Conservation (phyloP, 2,113 vertebrate genomes). For the Odocoileus virginianus region DNA sequence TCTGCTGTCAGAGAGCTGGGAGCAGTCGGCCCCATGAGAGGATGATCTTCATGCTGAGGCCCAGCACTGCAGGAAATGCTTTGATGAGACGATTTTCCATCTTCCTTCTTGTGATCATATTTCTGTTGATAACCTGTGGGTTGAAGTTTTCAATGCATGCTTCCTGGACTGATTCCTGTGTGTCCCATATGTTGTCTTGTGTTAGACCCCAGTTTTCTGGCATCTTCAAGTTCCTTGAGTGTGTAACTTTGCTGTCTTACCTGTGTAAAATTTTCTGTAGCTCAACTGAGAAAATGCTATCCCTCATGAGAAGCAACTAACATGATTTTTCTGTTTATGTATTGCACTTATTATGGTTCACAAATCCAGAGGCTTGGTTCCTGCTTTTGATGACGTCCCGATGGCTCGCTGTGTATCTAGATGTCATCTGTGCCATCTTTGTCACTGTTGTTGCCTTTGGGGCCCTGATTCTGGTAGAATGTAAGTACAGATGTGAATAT, state of each 20-base stretch:
- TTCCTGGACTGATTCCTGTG: neutral
- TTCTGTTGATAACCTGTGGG: neutral
- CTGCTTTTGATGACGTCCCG: too few species aligned
- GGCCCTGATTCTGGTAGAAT: too few species aligned
- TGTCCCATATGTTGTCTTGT: accelerated
- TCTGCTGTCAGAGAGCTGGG: neutral
- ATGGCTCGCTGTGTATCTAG: constrained; percentile 84
- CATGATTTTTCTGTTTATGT: too few species aligned
- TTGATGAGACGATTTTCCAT: accelerated
- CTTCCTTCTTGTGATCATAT: accelerated
- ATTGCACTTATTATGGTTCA: too few species aligned
- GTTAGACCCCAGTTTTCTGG: too few species aligned
- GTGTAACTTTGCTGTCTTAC: neutral
- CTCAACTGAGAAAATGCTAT: constrained; percentile 21
- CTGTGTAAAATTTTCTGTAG: neutral
- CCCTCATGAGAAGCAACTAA: too few species aligned
- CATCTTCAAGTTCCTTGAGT: neutral
- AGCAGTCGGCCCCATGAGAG: accelerated
- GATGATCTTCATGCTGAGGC: accelerated
- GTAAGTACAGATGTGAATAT: constrained; percentile 68
- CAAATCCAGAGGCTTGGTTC: too few species aligned
- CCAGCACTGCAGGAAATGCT: too few species aligned
- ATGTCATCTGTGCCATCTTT: constrained; percentile 93
- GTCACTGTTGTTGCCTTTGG: too few species aligned
- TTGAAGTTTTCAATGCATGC: neutral